phyloP scores from a whole-genome alignment of 2,888 invertebrate species.

The Phymatocera aterrima region DNA sequence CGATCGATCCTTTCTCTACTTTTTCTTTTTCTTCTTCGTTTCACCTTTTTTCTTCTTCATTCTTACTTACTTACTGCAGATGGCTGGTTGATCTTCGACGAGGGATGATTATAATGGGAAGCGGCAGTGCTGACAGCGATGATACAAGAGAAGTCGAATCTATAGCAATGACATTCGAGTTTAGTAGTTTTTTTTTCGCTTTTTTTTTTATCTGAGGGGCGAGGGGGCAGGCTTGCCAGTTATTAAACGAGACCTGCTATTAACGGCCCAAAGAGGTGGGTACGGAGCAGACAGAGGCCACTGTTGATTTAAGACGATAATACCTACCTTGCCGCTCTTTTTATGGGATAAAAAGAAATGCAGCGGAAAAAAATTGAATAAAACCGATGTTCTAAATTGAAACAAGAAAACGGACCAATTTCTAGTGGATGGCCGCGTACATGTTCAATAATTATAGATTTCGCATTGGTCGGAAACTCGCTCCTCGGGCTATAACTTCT shows the following conservation, averaged over 20 bases:
- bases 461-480: slow-evolving; percentile 34
- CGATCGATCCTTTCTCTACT: not conserved
- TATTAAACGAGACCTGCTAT: slow-evolving; percentile 72
- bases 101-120: slow-evolving; percentile 24
- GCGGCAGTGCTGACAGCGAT: slow-evolving; percentile 55
- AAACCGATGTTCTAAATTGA: not conserved
- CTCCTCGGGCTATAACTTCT: not conserved
- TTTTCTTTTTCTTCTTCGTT: not conserved
- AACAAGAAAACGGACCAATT: slow-evolving; percentile 44
- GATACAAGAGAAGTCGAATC: slow-evolving; percentile 67
- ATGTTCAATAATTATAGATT: slow-evolving; percentile 40
- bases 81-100: not conserved
- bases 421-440: not conserved
- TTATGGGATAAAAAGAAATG: slow-evolving; percentile 61
- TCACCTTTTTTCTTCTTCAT: not conserved
- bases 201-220: too few relatives aligned
- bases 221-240: slow-evolving; percentile 65
- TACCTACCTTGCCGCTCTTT: slow-evolving; percentile 62
- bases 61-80: not conserved
- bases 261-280: slow-evolving; percentile 56
- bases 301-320: slow-evolving; percentile 73
- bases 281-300: slow-evolving; percentile 54
- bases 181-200: slow-evolving; percentile 55
- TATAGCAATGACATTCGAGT: slow-evolving; percentile 72
- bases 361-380: slow-evolving; percentile 47